These are phyloP conservation scores for Procambarus clarkii DNA, from an alignment of 1,140 invertebrate species.

Conservation along the genomic window DNA sequence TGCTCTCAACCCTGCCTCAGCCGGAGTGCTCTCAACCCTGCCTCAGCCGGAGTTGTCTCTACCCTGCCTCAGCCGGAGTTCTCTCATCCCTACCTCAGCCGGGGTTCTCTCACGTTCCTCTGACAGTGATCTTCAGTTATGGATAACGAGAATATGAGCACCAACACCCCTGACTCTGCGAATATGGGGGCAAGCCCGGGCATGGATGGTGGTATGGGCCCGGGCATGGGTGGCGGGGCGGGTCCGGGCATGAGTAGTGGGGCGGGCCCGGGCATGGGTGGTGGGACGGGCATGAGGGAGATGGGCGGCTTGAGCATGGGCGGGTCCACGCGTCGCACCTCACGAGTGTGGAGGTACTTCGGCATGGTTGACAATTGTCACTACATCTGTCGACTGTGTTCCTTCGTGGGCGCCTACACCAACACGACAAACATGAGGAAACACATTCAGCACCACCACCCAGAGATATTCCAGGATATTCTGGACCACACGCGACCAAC, in stretches of 20 bases:
- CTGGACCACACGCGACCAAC: conserved; percentile 70
- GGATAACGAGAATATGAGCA: neutral
- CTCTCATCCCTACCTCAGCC: too few species aligned
- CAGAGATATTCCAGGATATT: conserved; percentile 71
- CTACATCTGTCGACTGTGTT: conserved; percentile 71
- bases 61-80: too few species aligned
- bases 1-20: too few species aligned
- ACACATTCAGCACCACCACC: conserved; percentile 72
- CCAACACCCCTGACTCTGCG: conserved; percentile 6
- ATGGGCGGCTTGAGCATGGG: conserved; percentile 13
- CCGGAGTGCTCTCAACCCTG: too few species aligned
- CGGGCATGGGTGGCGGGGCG: neutral
- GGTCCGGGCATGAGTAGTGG: too few species aligned
- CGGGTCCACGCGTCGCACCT: conserved; percentile 61
- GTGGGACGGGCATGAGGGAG: neutral
- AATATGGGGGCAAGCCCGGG: neutral
- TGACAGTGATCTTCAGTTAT: neutral
- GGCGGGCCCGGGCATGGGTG: neutral
- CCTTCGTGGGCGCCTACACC: conserved; percentile 72
- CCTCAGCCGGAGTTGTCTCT: too few species aligned
- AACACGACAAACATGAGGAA: conserved; percentile 73
- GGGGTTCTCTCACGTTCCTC: too few species aligned
- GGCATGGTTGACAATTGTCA: conserved; percentile 72
- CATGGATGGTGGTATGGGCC: neutral
- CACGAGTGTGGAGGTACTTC: conserved; percentile 71